Evolutionary conservation across 1,140 invertebrate genomes (phyloP).

Genomic region (Micrasema minimum): DNA sequence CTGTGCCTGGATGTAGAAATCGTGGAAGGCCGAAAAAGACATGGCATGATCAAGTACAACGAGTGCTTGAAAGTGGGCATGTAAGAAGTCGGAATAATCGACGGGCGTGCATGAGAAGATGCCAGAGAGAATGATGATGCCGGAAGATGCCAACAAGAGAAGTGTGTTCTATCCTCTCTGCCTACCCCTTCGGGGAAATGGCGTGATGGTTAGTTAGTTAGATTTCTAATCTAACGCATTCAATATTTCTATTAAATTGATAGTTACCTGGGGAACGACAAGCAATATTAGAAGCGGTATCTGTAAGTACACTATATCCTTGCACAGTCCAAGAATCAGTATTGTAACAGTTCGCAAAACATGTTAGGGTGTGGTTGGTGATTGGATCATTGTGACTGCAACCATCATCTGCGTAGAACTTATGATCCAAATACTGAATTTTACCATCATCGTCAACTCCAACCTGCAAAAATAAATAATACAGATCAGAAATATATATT

Average conservation of each 20-base stretch:
- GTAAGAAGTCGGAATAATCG: no score
- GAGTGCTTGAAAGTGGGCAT: no score
- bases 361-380: constrained; percentile 57
- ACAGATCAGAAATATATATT: no score
- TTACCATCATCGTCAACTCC: constrained; percentile 73
- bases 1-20: no score
- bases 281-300: constrained; percentile 72
- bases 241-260: background rate
- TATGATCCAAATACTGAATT: constrained; percentile 73
- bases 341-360: constrained; percentile 72
- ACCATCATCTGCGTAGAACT: constrained; percentile 74
- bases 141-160: no score
- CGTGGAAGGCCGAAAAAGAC: no score
- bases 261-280: constrained; percentile 69
- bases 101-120: no score
- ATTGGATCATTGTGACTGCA: constrained; percentile 70
- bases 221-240: background rate
- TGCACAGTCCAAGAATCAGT: constrained; percentile 66
- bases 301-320: constrained; percentile 69
- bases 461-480: constrained; percentile 62
- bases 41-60: no score
- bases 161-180: no score
- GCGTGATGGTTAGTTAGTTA: no score
- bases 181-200: no score
- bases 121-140: no score